Evolutionary conservation across 2,888 invertebrate species (phyloP).

Genomic region (Flabesymbios commensalis): DNA sequence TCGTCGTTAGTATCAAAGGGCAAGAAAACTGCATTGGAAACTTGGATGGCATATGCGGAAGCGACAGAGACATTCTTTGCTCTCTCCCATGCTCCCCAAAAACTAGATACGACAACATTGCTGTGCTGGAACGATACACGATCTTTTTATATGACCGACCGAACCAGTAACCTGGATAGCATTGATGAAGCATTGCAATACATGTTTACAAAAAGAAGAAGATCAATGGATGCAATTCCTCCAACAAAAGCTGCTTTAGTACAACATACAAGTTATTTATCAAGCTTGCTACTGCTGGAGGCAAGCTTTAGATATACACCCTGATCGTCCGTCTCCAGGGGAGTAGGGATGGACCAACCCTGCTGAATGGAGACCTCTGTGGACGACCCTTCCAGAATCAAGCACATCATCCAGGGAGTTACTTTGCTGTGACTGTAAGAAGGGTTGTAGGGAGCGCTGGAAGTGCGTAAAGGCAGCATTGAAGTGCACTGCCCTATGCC

Average conservation of each 20-base stretch:
- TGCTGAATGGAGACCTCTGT: too few relatives aligned
- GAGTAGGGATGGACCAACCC: too few relatives aligned
- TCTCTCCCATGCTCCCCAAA: background rate
- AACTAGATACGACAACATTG: background rate
- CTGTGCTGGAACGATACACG: constrained; percentile 29
- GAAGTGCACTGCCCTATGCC: too few relatives aligned
- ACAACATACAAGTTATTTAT: constrained; percentile 31
- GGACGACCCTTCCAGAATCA: too few relatives aligned
- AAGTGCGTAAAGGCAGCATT: too few relatives aligned
- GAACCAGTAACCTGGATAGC: constrained; percentile 8
- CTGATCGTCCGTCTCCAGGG: background rate
- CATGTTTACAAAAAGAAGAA: constrained; percentile 23
- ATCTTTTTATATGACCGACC: constrained; percentile 34
- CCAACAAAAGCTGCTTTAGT: constrained; percentile 30
- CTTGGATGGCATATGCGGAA: background rate
- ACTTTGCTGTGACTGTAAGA: too few relatives aligned
- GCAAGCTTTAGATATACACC: background rate
- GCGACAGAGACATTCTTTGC: background rate
- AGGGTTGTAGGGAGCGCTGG: too few relatives aligned
- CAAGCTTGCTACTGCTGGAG: constrained; percentile 25
- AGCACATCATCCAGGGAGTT: too few relatives aligned
- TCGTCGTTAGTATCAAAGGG: constrained; percentile 11
- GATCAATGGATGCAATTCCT: constrained; percentile 23
- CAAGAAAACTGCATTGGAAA: constrained; percentile 22
- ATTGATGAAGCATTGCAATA: constrained; percentile 27